phyloP scores from a whole-genome alignment of 1,140 invertebrate genomes.

The Caenorhabditis elegans region DNA sequence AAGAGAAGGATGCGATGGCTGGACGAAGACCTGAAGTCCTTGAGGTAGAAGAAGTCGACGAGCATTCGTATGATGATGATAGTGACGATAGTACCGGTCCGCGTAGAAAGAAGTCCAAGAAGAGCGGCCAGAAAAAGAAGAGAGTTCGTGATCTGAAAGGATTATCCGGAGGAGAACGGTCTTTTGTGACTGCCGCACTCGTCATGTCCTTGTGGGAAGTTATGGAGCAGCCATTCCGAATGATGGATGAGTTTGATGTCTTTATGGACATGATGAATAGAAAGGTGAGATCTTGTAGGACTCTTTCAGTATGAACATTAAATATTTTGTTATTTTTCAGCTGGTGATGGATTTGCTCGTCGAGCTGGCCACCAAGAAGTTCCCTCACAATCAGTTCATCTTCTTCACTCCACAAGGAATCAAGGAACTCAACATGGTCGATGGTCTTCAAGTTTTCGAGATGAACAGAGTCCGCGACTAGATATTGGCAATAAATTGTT shows the following conservation, averaged over 20 bases:
- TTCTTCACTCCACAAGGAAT: slow-evolving; percentile 64
- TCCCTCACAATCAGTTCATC: slow-evolving; percentile 57
- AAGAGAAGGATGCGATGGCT: slow-evolving; percentile 35
- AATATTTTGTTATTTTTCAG: slow-evolving; percentile 31
- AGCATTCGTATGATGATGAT: not conserved
- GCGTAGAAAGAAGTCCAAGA: slow-evolving; percentile 24
- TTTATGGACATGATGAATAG: slow-evolving; percentile 77
- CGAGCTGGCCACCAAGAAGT: slow-evolving; percentile 45
- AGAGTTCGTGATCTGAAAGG: slow-evolving; percentile 49
- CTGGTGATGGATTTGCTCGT: slow-evolving; percentile 52
- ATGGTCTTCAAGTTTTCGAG: slow-evolving; percentile 43
- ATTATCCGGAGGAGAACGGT: slow-evolving; percentile 89
- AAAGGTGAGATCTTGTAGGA: slow-evolving; percentile 35
- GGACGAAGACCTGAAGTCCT: not conserved
- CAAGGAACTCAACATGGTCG: slow-evolving; percentile 44
- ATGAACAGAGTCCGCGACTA: slow-evolving; percentile 49
- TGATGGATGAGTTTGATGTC: slow-evolving; percentile 96
- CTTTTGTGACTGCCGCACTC: slow-evolving; percentile 89
- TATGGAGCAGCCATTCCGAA: slow-evolving; percentile 86
- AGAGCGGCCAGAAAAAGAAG: not conserved
- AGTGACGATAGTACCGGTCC: not conserved
- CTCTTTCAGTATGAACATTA: too few species aligned
- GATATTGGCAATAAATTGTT: not conserved
- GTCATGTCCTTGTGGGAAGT: slow-evolving; percentile 89
- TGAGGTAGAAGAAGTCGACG: not conserved